phyloP scores from a whole-genome alignment of 2,888 invertebrate genomes.

The Heliconius cydno region DNA sequence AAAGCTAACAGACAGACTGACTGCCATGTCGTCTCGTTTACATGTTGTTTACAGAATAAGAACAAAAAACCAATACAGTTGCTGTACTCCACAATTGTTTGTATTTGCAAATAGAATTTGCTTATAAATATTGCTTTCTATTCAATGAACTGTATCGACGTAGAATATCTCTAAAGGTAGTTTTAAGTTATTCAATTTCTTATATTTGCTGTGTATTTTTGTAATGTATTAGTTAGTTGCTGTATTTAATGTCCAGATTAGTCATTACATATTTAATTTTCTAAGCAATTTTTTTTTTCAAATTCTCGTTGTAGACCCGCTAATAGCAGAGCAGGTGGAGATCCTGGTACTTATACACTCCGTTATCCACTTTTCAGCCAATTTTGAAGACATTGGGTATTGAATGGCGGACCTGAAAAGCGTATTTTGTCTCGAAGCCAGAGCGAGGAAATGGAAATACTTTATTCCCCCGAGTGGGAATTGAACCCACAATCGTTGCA shows the following conservation, averaged over 20 bases:
- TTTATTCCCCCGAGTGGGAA: too few species aligned
- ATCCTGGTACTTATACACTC: neutral
- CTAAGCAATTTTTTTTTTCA: too few species aligned
- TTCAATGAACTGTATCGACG: conserved; percentile 8
- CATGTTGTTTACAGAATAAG: conserved; percentile 77
- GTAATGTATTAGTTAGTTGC: neutral
- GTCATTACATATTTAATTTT: too few species aligned
- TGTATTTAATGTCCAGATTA: neutral
- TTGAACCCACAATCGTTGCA: too few species aligned
- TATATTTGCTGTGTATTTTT: neutral
- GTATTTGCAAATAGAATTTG: conserved; percentile 37
- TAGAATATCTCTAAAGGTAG: conserved; percentile 1
- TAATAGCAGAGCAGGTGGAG: neutral
- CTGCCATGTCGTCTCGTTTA: conserved; percentile 73
- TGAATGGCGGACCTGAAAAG: neutral
- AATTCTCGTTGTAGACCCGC: too few species aligned
- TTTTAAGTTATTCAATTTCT: conserved; percentile 12
- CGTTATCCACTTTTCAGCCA: neutral
- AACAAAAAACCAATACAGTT: conserved; percentile 58
- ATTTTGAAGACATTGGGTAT: neutral
- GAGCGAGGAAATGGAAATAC: neutral
- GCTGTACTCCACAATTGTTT: conserved; percentile 50
- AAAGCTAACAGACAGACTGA: conserved; percentile 68
- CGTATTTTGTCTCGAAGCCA: neutral
- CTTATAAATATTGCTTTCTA: conserved; percentile 39